A percentile compares a stretch with the other conserved stretches of the same genome.
Conservation (phyloP, 2,113 vertebrate genomes). For the Paradoxurus hermaphroditus region DNA sequence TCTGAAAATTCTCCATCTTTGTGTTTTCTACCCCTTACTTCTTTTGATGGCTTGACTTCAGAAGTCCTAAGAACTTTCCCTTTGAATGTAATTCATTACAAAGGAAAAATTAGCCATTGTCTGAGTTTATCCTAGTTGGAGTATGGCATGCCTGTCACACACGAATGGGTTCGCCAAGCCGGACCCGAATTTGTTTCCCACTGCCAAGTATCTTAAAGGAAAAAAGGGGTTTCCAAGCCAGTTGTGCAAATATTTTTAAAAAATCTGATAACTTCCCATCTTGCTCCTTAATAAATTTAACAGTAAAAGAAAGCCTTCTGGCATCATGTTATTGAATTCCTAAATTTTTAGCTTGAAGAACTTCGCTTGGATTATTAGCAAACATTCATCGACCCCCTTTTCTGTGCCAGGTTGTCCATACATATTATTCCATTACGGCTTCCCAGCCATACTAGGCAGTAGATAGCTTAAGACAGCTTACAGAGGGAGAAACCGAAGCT, state of each 20-base stretch:
- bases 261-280: slow-evolving; percentile 23
- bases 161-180: not conserved
- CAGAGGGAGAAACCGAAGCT: not conserved
- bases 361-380: slow-evolving; percentile 52
- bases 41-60: not conserved
- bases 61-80: not conserved
- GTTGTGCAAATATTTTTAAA: not conserved
- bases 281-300: slow-evolving; percentile 53
- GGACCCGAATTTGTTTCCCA: not conserved
- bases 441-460: not conserved
- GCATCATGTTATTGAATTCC: slow-evolving; percentile 18
- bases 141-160: not conserved
- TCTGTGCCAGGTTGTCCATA: slow-evolving; percentile 8
- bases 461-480: not conserved
- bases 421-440: not conserved
- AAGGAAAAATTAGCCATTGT: not conserved
- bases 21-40: not conserved
- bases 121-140: not conserved
- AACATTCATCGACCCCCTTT: slow-evolving; percentile 37
- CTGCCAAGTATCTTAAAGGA: slow-evolving; percentile 17
- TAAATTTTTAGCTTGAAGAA: slow-evolving; percentile 51
- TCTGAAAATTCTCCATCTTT: not conserved
- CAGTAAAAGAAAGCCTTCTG: slow-evolving; percentile 35
- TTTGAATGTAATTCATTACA: not conserved
- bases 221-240: not conserved